Evolutionary conservation across 2,113 vertebrate species (phyloP), one percentile per base, ranked within the genome.

Genomic region (Colistium nudipinnis): DNA sequence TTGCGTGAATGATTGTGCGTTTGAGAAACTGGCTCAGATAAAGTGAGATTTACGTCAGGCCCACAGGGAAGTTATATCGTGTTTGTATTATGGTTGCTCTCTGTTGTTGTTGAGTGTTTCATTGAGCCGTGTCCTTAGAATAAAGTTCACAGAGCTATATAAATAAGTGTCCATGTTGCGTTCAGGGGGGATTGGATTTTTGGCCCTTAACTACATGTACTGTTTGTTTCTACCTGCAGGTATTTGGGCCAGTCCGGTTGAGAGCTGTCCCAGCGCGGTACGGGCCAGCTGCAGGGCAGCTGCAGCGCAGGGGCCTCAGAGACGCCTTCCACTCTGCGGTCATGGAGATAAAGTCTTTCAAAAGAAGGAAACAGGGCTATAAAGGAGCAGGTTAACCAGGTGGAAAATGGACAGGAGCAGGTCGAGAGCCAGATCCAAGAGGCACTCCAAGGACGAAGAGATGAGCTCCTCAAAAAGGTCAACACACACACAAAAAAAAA

Each of bases 311-410:
- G 49, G 27, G 27, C 25, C 22, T 19, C 49, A 12, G 16, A 31
- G 27, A 31, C 22, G 27, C 49, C 27, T 28, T 10, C 45, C 53
- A 7, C 33, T 49, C 67, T 51, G 53, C 27, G 17, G 35, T 45
- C 9, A 57, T 7, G 44, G 25, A 45, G 13, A 51, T 24, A 10
- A 43, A 33, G 44, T 68, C 48, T 67, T 28, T 62, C 4, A 19
- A n/a, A 48, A 20, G 24, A 59, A 31, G 45, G 51, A 27, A 53
- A 52, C 30, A n/a, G 22, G 33, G 41, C 31, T 30, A 24, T 35
- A 10, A 71, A 59, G 52, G 35, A 54, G 27, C 19, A 54, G 43
- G 48, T 30, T 30, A 44, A 45, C 49, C 57, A 53, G 0, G 20
- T 64, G 20, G 41, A 54, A 71, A 66, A 39, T 12, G 8, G 33